Base-by-base conservation (phyloP, 2,113 vertebrate species). In the Scatophagus argus region DNA sequence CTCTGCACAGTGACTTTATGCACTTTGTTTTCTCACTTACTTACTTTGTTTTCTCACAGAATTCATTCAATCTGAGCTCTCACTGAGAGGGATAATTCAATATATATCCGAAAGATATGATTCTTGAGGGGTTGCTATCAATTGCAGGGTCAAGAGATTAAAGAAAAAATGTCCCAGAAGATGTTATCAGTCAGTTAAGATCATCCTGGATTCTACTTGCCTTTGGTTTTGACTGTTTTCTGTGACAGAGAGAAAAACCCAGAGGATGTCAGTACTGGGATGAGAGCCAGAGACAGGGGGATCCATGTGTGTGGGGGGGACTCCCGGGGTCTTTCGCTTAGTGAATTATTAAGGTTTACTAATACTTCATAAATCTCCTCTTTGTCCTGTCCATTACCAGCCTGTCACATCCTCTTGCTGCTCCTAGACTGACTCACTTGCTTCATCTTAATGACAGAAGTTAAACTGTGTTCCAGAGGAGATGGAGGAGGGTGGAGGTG, bases 261-360 rank as follows among this genome's bases (percentile, higher is more conserved):
- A 86, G 56, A 74, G 13, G 49, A 74, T 58, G 17, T 58, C 27
- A 25, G 19, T 34, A 46, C 74, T 64, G 54, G 80, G 80, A 83
- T 44, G 44, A 60, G 61, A 81, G 62, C 61, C 55, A 60, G 43
- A 77, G 74, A 80, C 36, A 25, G 64, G 74, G 82, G 43, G 63
- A n/a, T n/a, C n/a, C n/a, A n/a, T n/a, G n/a, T 77, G 3, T 32
- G 70, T 55, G 1, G 41, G 82, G 82, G 73, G 85, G 77, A 78
- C 88, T 89, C 92, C 84, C 38, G 65, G 87, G 89, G 90, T 92
- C 87, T 87, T 85, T 82, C 72, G 51, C 70, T 80, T 93, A 36
- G 89, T 95, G 92, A 95, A 95, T 95, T 95, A 95, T 95, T 95
- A 93, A 95, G 89, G 90, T 94, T 93, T 93, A 92, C 94, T 95